phyloP scores from a whole-genome alignment of 2,888 invertebrate genomes.

The Pachymerium ferrugineum region DNA sequence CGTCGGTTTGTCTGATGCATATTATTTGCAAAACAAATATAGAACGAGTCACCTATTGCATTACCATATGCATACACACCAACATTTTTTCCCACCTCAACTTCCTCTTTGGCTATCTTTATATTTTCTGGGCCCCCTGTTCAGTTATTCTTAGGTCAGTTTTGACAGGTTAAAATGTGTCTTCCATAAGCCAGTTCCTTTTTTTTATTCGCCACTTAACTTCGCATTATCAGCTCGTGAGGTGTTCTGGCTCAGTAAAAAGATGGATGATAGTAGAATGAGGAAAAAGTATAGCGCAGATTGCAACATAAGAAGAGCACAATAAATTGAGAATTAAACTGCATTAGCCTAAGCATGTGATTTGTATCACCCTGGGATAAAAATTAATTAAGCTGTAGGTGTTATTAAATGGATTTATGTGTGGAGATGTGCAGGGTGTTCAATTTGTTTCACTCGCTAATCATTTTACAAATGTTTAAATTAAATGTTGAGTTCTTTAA shows the following conservation, averaged over 20 bases:
- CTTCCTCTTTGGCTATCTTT: constrained; percentile 2
- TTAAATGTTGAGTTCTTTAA: no score
- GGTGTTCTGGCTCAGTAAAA: constrained; percentile 14
- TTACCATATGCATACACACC: neutral
- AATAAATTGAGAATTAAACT: constrained; percentile 12
- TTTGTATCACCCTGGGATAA: neutral
- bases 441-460: neutral
- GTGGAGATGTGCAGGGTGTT: neutral
- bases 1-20: neutral
- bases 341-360: constrained; percentile 1
- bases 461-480: no score
- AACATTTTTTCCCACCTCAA: neutral
- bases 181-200: constrained; percentile 1
- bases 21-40: neutral
- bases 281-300: constrained; percentile 3
- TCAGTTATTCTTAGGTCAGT: constrained; percentile 12
- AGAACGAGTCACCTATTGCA: neutral
- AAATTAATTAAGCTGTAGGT: constrained; percentile 11
- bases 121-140: neutral
- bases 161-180: constrained; percentile 17
- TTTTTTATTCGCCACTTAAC: constrained; percentile 1
- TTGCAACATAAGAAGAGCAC: neutral
- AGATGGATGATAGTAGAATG: constrained; percentile 6
- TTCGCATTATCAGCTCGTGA: constrained; percentile 17
- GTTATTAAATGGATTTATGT: neutral